phyloP scores from a whole-genome alignment of 2,797 vertebrate genomes.

The Syngnathus acus region DNA sequence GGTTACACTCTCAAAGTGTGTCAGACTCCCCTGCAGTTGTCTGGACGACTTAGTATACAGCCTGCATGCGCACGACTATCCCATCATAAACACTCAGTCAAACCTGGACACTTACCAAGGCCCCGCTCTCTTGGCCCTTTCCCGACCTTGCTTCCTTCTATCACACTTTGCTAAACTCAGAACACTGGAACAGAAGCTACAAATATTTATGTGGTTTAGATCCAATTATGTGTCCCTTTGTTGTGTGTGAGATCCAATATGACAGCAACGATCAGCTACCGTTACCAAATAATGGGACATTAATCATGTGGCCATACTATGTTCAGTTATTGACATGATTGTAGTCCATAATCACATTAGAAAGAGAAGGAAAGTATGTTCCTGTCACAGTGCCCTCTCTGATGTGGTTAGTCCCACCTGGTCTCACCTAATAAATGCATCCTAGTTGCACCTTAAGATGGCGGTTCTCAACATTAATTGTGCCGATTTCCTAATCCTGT shows the following conservation, averaged over 20 bases:
- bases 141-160: slow-evolving; percentile 7
- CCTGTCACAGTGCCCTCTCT: background rate
- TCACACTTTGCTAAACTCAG: slow-evolving; percentile 39
- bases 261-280: background rate
- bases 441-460: background rate
- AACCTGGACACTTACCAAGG: slow-evolving; percentile 30
- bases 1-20: slow-evolving; percentile 21
- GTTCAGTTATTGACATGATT: background rate
- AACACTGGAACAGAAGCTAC: slow-evolving; percentile 38
- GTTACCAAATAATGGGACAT: background rate
- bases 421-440: background rate
- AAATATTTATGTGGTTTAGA: slow-evolving; percentile 50
- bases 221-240: slow-evolving; percentile 46
- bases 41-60: slow-evolving; percentile 20
- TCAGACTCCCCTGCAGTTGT: slow-evolving; percentile 15
- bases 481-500: too few relatives aligned
- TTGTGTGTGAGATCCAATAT: slow-evolving; percentile 1
- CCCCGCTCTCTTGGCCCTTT: slow-evolving; percentile 18
- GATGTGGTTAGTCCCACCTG: background rate
- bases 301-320: slow-evolving; percentile 4
- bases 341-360: background rate
- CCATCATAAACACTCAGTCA: slow-evolving; percentile 16
- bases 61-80: slow-evolving; percentile 9
- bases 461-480: too few relatives aligned
- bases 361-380: background rate